Conservation (phyloP, 2,888 invertebrate genomes). For the Cephus runcator region DNA sequence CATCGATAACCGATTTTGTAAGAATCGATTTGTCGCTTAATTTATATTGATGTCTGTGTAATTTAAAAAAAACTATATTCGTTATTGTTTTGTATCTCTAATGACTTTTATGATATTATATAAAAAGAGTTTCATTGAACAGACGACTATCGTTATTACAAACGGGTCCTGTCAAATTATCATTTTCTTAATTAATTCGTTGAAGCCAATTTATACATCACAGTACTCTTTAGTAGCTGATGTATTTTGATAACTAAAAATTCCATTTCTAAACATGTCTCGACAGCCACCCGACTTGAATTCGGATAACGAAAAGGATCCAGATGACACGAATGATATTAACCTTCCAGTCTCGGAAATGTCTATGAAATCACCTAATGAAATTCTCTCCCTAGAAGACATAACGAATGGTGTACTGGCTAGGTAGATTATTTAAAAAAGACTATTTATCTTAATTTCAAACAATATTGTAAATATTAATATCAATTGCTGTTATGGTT, state of each 20-base stretch:
- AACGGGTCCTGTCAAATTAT: neutral
- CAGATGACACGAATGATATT: neutral
- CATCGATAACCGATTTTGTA: neutral
- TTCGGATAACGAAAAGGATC: neutral
- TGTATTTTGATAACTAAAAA: neutral
- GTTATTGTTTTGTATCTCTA: neutral
- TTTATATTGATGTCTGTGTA: neutral
- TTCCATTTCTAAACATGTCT: neutral
- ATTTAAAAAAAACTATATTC: neutral
- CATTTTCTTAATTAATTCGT: neutral
- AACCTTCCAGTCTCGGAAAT: neutral
- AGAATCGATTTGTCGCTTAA: neutral
- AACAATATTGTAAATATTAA: neutral
- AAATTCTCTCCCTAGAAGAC: conserved; percentile 22
- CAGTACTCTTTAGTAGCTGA: neutral
- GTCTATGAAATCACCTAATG: neutral
- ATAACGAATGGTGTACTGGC: conserved; percentile 19
- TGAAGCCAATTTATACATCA: neutral
- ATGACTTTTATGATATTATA: conserved; percentile 1
- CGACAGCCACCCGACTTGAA: neutral
- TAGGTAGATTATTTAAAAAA: conserved; percentile 10
- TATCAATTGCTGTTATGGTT: neutral
- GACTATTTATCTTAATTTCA: neutral
- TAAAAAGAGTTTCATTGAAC: neutral
- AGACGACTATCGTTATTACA: neutral